Evolutionary conservation across 37 sponge, comb jelly and placozoan species (phyloP), one percentile per base, ranked within the genome.

Genomic region (Oscarella lobularis): DNA sequence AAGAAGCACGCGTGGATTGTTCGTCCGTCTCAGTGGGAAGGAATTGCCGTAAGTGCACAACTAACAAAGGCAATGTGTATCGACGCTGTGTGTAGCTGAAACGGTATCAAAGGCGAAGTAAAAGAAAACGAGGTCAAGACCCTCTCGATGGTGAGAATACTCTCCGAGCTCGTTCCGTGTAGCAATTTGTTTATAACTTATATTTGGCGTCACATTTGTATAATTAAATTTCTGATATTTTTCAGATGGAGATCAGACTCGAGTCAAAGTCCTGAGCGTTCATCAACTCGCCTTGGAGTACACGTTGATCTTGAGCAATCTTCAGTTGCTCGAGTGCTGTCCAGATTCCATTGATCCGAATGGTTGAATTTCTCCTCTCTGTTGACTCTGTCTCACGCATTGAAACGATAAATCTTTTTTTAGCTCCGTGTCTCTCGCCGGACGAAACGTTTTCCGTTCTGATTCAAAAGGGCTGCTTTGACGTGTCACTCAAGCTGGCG

Each of bases 1-100:
- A 67, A 38, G 31, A 71, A 78, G 34, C 31, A 36, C 2, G 79
- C 79, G 14, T 78, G 69, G 32, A 36, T 78, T 2, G 4, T 78
- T 3, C 38, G 70, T 33, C 79, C 79, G 36, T 3, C 38, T 30
- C 31, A 40, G 33, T 4, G 5, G 5, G 77, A 35, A 31, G 9
- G 29, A 2, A 5, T 3, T 36, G 72, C 72, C 20, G 60, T 9
- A 48, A 48, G 60, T 48, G 60, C 60, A 48, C 60, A 27, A 27
- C 14, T 48, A 20, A 48, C 20, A 20, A 27, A 48, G 60, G 20
- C 20, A 20, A 48, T 48, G n/a, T n/a, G n/a, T n/a, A n/a, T n/a
- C n/a, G n/a, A n/a, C n/a, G n/a, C n/a, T n/a, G n/a, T n/a, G n/a
- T n/a, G n/a, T n/a, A n/a, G n/a, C n/a, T n/a, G n/a, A n/a, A n/a